A percentile compares a stretch with the other conserved stretches of the same genome.
Conservation (phyloP, 2,113 vertebrate genomes). For the Pseudonaja textilis region DNA sequence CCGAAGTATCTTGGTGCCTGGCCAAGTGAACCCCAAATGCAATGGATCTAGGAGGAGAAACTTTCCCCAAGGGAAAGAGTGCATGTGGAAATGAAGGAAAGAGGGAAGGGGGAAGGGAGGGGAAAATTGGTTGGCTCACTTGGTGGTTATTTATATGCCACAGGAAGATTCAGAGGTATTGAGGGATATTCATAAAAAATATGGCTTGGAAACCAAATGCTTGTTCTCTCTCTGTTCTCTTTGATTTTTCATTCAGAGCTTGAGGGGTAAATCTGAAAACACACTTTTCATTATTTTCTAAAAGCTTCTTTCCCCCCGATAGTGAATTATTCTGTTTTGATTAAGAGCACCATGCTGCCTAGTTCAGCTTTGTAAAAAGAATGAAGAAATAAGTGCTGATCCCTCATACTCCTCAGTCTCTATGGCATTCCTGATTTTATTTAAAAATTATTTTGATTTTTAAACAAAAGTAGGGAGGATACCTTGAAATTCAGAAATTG, state of each 20-base stretch:
- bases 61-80: slow-evolving; percentile 48
- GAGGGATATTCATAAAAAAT: background rate
- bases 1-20: slow-evolving; percentile 63
- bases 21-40: slow-evolving; percentile 47
- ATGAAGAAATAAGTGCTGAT: background rate
- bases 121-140: slow-evolving; percentile 35
- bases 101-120: background rate
- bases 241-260: background rate
- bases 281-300: slow-evolving; percentile 16
- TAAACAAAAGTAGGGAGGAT: background rate
- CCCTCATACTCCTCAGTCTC: background rate
- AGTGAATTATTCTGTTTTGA: background rate
- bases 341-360: background rate
- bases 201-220: background rate
- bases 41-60: slow-evolving; percentile 32
- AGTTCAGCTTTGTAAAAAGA: background rate
- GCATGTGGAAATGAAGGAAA: rapidly evolving
- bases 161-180: background rate
- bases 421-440: background rate
- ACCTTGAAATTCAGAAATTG: background rate
- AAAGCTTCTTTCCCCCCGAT: slow-evolving; percentile 1
- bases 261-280: slow-evolving; percentile 33
- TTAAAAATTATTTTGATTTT: background rate
- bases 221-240: background rate
- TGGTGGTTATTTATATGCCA: background rate